Base-by-base conservation (phyloP, 2,113 vertebrate genomes). In the Pterophyllum scalare region DNA sequence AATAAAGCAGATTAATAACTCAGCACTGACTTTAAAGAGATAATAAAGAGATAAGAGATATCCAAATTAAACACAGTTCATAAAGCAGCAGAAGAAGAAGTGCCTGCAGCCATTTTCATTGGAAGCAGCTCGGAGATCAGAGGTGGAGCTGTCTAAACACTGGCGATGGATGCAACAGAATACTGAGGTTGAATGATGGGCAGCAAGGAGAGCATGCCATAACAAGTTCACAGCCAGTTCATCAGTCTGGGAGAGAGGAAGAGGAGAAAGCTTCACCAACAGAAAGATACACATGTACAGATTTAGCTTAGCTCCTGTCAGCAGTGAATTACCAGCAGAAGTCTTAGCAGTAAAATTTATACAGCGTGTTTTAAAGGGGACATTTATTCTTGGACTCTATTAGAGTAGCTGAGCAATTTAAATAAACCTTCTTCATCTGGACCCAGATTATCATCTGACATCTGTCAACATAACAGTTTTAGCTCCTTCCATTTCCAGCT, bases 191-290 rank as follows among this genome's bases (percentile, higher is more conserved):
- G 89, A 91, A 65, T 86, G 90, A 93, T 87, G 88, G 70, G 58
- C 13, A 17, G 74, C 74, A 31, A 87, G 76, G 60, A 82, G 87
- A 75, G 77, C 35, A 60, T 33, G 56, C 80, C 81, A 86, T 78
- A 91, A 89, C 80, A 89, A 85, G 90, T 88, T 89, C 90, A 91
- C 83, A 74, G 88, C 67, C 86, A 88, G 90, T 88, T 91, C 87
- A 89, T 81, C 85, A 79, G 70, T 61, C 76, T 46, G 75, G 59
- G 24, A 3, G 28, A 82, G 80, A 78, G 74, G 59, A 64, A n/a
- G 35, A 43, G 60, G 20, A 28, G 43, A 43, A 38, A 70, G 26
- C 15, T 28, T 70, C 43, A 67, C 64, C 40, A 46, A 46, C 40
- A 49, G 14, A 49, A 49, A 49, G 46, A 49, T 19, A 46, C 40